Evolutionary conservation across 2,888 invertebrate genomes (phyloP).

Genomic region (Hypomecis atomaria): DNA sequence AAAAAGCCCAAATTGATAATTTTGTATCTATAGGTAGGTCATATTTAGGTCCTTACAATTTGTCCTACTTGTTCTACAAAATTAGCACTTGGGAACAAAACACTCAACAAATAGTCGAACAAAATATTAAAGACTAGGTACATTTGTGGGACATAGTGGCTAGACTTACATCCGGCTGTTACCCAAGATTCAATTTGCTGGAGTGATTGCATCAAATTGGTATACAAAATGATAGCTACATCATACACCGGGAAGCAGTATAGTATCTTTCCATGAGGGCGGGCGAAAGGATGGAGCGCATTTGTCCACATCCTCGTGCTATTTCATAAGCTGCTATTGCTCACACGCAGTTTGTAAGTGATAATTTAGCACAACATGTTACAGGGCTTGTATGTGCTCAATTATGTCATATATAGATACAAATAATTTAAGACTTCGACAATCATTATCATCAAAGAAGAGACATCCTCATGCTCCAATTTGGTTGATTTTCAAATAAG

Average conservation of each 20-base stretch:
- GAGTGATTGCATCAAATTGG: conserved; percentile 16
- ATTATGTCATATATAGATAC: too few relatives aligned
- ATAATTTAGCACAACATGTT: neutral
- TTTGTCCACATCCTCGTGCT: conserved; percentile 23
- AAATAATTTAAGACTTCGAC: too few relatives aligned
- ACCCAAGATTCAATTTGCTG: conserved; percentile 1
- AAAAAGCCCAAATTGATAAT: too few relatives aligned
- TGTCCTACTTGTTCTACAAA: too few relatives aligned
- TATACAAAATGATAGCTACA: conserved; percentile 7
- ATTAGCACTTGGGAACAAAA: too few relatives aligned
- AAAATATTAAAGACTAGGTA: neutral
- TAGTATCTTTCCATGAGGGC: conserved; percentile 18
- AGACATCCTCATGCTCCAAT: too few relatives aligned
- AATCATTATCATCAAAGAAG: too few relatives aligned
- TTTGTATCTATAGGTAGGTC: too few relatives aligned
- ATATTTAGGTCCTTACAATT: too few relatives aligned
- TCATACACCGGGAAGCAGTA: conserved; percentile 21
- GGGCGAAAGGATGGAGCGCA: conserved; percentile 26
- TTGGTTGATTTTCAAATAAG: too few relatives aligned
- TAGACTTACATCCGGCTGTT: neutral
- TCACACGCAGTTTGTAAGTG: conserved; percentile 13
- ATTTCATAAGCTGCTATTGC: conserved; percentile 15
- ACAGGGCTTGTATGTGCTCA: too few relatives aligned
- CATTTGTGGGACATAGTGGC: neutral
- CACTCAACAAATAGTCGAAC: too few relatives aligned